These are phyloP conservation scores for Erpobdella octoculata DNA, from an alignment of 2,888 invertebrate genomes.

Conservation along the genomic window DNA sequence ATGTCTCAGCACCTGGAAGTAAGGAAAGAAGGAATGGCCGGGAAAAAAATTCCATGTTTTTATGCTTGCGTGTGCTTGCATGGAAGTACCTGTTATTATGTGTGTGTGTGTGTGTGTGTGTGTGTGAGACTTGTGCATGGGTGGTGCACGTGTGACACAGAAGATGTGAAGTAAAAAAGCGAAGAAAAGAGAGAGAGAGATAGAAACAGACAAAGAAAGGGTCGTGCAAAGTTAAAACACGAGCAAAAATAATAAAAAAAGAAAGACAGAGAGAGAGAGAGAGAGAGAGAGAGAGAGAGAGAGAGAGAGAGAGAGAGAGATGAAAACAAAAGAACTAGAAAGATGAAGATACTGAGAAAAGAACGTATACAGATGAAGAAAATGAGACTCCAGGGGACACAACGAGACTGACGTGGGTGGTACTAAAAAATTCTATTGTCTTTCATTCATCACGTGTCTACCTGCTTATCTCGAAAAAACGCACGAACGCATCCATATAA, in stretches of 20 bases:
- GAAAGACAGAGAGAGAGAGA: neutral
- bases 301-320: constrained; percentile 1
- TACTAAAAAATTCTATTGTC: too few relatives aligned
- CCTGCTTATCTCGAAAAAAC: too few relatives aligned
- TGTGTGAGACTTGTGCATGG: too few relatives aligned
- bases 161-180: constrained; percentile 3
- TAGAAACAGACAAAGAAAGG: neutral
- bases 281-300: constrained; percentile 2
- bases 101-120: constrained; percentile 1
- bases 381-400: too few relatives aligned
- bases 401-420: too few relatives aligned
- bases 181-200: neutral
- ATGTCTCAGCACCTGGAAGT: too few relatives aligned
- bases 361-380: too few relatives aligned
- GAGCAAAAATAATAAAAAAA: neutral
- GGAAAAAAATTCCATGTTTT: neutral
- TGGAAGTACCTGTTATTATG: neutral
- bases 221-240: neutral
- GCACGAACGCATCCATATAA: too few relatives aligned
- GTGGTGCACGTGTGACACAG: too few relatives aligned
- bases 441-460: too few relatives aligned
- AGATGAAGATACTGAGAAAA: too few relatives aligned
- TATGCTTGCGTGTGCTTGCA: neutral
- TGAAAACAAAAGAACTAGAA: too few relatives aligned
- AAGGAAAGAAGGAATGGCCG: neutral